Base-by-base conservation (phyloP, 2,888 invertebrate species). In the Tiliacea aurago region DNA sequence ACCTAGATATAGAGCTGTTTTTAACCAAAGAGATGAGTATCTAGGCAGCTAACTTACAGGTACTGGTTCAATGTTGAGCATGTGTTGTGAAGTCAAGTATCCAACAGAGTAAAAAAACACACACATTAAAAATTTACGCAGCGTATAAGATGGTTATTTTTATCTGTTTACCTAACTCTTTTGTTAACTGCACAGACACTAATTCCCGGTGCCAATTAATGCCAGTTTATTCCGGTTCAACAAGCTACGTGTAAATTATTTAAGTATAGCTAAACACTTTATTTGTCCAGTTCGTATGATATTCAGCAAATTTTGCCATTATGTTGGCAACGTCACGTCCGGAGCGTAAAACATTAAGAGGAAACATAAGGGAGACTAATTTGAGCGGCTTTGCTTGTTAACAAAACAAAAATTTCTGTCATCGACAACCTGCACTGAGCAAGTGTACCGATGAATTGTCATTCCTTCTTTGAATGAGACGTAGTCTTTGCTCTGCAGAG, bases 271-370 rank as follows among this genome's bases (percentile, higher is more conserved):
- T 56, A 73, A 73, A 66, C 69, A 63, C 51, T 70, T 56, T 56
- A 71, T 51, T 51, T 62, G 79, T 66, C 65, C 56, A 71, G 56
- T 77, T 73, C 53, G 33, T 69, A 47, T 66, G 47, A n/a, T 58
- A 69, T 58, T 62, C 47, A 73, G 51, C 37, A 66, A 80, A 74
- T 53, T 23, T 23, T 23, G 43, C 41, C 53, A 73, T 79, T 58
- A 58, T 45, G 55, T 55, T 33, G 33, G 28, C 58, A 66, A n/a
- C 65, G 66, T 62, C 73, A 73, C 80, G 58, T 56, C n/a, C 53
- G 53, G 2, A n/a, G 56, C 18, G 51, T 73, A 66, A 70, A 80
- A 62, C 49, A 58, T 70, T 47, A 53, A 0, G 23, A 58, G 20
- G 13, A 55, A 70, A 70, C 20, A 70, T 47, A 80, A 49, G 53